Base-by-base conservation (phyloP, 37 sponge, comb jelly and placozoan species). In the Spongilla lacustris region DNA sequence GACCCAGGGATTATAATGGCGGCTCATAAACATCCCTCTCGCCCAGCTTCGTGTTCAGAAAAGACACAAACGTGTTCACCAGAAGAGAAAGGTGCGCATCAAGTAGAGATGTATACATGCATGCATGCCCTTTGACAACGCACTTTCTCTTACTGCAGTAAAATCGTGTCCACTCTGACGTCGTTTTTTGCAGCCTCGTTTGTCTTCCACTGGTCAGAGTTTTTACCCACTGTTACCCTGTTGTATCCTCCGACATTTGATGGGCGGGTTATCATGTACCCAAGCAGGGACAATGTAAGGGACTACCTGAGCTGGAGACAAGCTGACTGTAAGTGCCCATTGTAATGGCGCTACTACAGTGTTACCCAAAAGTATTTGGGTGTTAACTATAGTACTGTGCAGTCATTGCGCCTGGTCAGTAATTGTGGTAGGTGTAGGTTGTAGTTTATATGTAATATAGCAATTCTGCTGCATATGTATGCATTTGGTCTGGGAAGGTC, bases 301-400 rank as follows among this genome's bases (percentile, higher is more conserved):
- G 96, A 98, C 84, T 98, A 98, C 83, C 80, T 98, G n/a, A 92
- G 91, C 89, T 98, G 98, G 98, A 86, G 98, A 69, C 98, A 98
- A 74, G 96, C 94, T 19, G 98, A 98, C 79, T 98, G 98, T 95
- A 46, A 86, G 91, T 58, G 58, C 11, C 14, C 21, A 58, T 1
- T 58, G 19, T 1, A 19, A 29, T 29, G 32, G 30, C 21, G 58
- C 58, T 41, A 41, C 6, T 9, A 6, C 3, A 41, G 41, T 9
- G 41, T n/a, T n/a, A n/a, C n/a, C n/a, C n/a, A n/a, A n/a, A n/a
- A n/a, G n/a, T n/a, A n/a, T n/a, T n/a, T n/a, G n/a, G n/a, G n/a
- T n/a, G n/a, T n/a, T n/a, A n/a, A n/a, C n/a, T n/a, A n/a, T n/a
- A n/a, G n/a, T n/a, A n/a, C n/a, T n/a, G n/a, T n/a, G n/a, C n/a